Evolutionary conservation across 2,888 invertebrate genomes (phyloP).

Genomic region (Scaptomyza tumidula): DNA sequence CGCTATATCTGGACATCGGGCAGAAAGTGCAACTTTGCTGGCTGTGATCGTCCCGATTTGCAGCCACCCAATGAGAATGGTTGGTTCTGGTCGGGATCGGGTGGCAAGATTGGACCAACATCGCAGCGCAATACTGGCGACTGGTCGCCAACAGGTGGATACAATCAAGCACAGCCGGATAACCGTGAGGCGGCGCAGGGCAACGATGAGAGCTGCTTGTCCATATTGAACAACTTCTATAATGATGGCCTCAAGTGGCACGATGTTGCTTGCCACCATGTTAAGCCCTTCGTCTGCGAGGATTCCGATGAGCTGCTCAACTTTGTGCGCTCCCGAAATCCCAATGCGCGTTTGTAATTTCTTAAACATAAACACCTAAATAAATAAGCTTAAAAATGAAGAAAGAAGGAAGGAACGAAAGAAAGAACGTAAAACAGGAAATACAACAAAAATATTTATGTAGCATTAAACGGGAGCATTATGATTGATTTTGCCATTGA

Average conservation of each 20-base stretch:
- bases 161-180: slow-evolving; percentile 94
- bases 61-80: slow-evolving; percentile 94
- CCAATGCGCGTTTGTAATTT: slow-evolving; percentile 88
- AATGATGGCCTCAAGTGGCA: slow-evolving; percentile 95
- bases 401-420: slow-evolving; percentile 13
- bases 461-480: slow-evolving; percentile 69
- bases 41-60: slow-evolving; percentile 92
- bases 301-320: slow-evolving; percentile 95
- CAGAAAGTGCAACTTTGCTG: slow-evolving; percentile 96
- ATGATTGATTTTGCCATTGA: slow-evolving; percentile 55
- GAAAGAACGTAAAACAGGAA: slow-evolving; percentile 12
- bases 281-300: slow-evolving; percentile 95
- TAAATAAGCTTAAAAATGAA: slow-evolving; percentile 46
- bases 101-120: slow-evolving; percentile 95
- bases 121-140: slow-evolving; percentile 95
- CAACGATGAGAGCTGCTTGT: slow-evolving; percentile 95
- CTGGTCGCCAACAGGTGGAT: slow-evolving; percentile 95
- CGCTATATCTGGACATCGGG: slow-evolving; percentile 96
- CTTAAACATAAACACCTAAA: slow-evolving; percentile 24
- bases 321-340: slow-evolving; percentile 95
- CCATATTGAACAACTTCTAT: slow-evolving; percentile 96
- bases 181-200: slow-evolving; percentile 96
- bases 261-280: slow-evolving; percentile 94
- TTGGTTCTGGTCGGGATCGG: slow-evolving; percentile 98
- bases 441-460: slow-evolving; percentile 65